A percentile compares a stretch with the other conserved stretches of the same genome.
Conservation (phyloP, 2,797 vertebrate genomes). For the Fringilla coelebs region DNA sequence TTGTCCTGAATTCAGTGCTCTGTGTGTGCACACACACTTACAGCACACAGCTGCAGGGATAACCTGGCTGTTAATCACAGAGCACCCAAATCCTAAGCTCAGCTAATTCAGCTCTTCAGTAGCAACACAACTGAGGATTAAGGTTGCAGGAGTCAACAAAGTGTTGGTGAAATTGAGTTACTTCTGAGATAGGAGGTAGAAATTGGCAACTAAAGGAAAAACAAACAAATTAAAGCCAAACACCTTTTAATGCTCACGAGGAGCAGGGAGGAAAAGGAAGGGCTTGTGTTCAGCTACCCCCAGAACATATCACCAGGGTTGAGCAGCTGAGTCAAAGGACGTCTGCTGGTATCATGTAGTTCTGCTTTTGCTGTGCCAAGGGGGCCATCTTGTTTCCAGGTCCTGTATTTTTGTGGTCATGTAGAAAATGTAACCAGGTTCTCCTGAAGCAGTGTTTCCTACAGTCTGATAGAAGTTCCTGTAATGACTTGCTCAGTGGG, state of each 20-base stretch:
- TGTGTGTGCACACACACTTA: accelerated
- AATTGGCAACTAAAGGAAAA: neutral
- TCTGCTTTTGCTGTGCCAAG: neutral
- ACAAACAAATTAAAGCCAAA: neutral
- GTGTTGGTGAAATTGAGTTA: neutral
- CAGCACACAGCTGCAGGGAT: neutral
- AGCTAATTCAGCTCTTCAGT: neutral
- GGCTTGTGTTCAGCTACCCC: neutral
- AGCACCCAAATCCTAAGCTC: neutral
- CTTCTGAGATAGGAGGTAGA: neutral
- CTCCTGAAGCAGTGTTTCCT: neutral
- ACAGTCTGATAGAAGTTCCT: neutral
- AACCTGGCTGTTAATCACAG: neutral
- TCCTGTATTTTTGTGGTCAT: neutral
- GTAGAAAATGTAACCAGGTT: neutral
- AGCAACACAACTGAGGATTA: accelerated
- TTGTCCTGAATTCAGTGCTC: neutral
- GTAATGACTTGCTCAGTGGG: neutral
- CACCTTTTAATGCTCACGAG: neutral
- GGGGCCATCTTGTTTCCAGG: neutral
- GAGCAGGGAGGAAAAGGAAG: neutral
- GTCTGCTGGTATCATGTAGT: neutral
- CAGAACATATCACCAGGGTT: accelerated
- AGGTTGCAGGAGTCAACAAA: neutral
- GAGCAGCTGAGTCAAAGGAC: neutral